phyloP scores from a whole-genome alignment of 2,888 invertebrate genomes.

The Xestia rhomboidea region DNA sequence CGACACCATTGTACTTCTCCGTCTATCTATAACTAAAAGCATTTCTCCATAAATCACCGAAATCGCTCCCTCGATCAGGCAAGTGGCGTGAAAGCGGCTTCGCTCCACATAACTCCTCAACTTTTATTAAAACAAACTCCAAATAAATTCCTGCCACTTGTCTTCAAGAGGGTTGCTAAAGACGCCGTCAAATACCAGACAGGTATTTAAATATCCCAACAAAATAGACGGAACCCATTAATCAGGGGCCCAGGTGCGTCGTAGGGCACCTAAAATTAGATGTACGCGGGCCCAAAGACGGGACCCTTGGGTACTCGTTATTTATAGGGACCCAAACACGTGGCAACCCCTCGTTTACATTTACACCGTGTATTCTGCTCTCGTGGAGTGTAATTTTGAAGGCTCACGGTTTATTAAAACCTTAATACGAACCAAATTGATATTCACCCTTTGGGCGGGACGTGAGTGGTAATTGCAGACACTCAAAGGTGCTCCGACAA shows the following conservation, averaged over 20 bases:
- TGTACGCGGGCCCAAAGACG: constrained; percentile 68
- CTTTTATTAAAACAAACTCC: constrained; percentile 55
- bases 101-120: constrained; percentile 25
- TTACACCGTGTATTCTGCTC: constrained; percentile 63
- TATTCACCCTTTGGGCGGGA: constrained; percentile 63
- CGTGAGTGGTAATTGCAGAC: constrained; percentile 50
- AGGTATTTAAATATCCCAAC: constrained; percentile 68
- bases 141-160: constrained; percentile 54
- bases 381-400: constrained; percentile 69
- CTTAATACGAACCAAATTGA: constrained; percentile 72
- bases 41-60: constrained; percentile 34
- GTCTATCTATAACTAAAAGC: constrained; percentile 15
- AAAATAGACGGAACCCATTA: constrained; percentile 70
- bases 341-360: constrained; percentile 64
- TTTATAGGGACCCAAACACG: constrained; percentile 60
- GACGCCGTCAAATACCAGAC: constrained; percentile 62
- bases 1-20: not conserved
- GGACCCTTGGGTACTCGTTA: constrained; percentile 67
- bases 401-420: constrained; percentile 72
- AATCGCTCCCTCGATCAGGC: constrained; percentile 23
- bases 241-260: constrained; percentile 74
- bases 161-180: constrained; percentile 56
- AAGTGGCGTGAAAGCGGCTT: not conserved
- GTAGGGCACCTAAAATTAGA: constrained; percentile 75
- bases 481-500: constrained; percentile 38